Base-by-base conservation (phyloP, 2,888 invertebrate genomes). In the Dynastes tityus region DNA sequence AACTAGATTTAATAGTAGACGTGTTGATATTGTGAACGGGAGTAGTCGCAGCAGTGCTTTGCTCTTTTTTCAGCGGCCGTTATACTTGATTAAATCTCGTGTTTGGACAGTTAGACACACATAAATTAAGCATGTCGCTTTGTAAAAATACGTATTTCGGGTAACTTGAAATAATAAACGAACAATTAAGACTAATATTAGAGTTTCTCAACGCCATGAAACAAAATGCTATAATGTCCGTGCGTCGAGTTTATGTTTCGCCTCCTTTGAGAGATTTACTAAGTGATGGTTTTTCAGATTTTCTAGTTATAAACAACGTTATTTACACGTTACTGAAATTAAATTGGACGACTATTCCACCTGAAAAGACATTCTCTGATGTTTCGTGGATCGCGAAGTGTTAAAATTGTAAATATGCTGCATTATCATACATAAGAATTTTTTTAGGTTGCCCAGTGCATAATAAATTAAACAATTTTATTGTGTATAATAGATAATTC, bases 1-100 rank as follows among this genome's bases (percentile, higher is more conserved):
- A 73, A 58, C 73, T 58, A 58, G 58, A 73, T 73, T 73, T 73
- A 73, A 73, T 73, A 37, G 58, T 58, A 22, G 58, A 71, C 55
- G 29, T 55, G 53, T 71, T 71, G 71, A 37, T 71, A 55, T 55
- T 27, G 53, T 71, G 55, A 71, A 68, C 65, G 65, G 40, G 45
- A 58, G 40, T 32, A 51, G 51, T 68, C 51, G 32, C 11, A 13
- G 49, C 16, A 32, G 6, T 16, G 16, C 5, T 40, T 22, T 37
- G 40, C n/a, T 22, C 37, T 58, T 58, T 73, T 58, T 58, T 55
- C 9, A 37, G 32, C 37, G 32, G 37, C 40, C 58, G 70, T 51
- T 70, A 29, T 22, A 58, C 73, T 73, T 58, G 73, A 58, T 37
- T 73, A 58, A 73, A 73, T 73, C 73, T 73, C 29, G 3, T 73